These are phyloP conservation scores for Lamprotornis superbus DNA, from an alignment of 2,113 vertebrate genomes.

Conservation along the genomic window DNA sequence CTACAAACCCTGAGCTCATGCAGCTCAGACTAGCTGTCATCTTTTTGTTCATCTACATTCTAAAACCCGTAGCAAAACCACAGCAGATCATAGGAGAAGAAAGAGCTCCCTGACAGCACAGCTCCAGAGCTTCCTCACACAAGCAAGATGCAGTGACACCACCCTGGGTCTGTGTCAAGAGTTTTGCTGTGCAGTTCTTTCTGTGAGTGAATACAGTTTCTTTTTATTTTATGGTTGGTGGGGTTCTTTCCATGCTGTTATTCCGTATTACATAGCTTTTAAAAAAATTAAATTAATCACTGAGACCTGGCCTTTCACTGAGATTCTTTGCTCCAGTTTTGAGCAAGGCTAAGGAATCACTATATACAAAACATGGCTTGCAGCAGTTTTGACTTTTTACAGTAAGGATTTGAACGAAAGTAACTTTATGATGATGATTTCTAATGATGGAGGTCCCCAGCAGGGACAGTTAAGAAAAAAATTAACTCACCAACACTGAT, in stretches of 20 bases:
- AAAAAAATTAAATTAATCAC: background rate
- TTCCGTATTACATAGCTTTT: background rate
- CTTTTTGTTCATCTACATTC: background rate
- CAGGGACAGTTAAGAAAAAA: background rate
- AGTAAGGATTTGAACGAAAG: background rate
- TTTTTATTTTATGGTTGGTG: background rate
- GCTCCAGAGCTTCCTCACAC: background rate
- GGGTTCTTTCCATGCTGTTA: background rate
- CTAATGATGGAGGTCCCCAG: background rate
- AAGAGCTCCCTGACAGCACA: background rate
- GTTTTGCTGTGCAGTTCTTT: background rate
- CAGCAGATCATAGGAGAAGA: background rate
- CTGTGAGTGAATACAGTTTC: background rate
- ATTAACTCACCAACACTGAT: background rate
- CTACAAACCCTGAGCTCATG: background rate
- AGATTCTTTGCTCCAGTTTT: background rate
- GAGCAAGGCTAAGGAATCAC: background rate
- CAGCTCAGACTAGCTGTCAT: rapidly evolving
- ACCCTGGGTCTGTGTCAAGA: background rate
- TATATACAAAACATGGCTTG: background rate
- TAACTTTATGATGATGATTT: background rate
- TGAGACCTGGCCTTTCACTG: background rate
- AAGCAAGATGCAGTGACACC: background rate
- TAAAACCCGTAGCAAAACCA: background rate
- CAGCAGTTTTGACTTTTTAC: background rate